These are phyloP conservation scores for Indicator maculatus DNA, from an alignment of 2,113 vertebrate genomes.

Conservation along the genomic window DNA sequence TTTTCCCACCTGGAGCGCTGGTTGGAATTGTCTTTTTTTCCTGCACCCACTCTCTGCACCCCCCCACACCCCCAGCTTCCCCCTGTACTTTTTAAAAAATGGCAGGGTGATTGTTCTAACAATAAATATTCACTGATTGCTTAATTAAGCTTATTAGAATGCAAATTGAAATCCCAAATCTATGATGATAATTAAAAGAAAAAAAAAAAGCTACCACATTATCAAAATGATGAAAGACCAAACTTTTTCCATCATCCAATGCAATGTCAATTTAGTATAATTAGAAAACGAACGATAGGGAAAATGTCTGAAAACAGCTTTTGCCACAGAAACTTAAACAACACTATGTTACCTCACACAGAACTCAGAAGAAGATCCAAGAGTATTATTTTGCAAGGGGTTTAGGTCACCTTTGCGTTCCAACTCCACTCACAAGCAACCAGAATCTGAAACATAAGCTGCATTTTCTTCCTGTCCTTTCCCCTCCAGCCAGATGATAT, in stretches of 20 bases:
- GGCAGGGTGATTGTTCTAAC: not conserved
- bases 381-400: not conserved
- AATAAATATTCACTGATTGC: constrained; percentile 30
- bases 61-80: too few species aligned
- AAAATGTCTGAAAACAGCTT: not conserved
- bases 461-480: not conserved
- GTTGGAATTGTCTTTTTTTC: not conserved
- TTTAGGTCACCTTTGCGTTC: not conserved
- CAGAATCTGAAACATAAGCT: not conserved
- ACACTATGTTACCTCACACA: not conserved
- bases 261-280: constrained; percentile 19
- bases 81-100: not conserved
- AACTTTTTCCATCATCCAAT: constrained; percentile 19
- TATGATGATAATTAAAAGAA: not conserved
- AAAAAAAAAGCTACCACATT: not conserved
- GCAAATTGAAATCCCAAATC: constrained; percentile 28
- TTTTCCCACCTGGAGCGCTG: not conserved
- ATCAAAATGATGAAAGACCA: constrained; percentile 4
- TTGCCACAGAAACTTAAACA: not conserved
- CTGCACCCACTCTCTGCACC: too few species aligned
- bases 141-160: constrained; percentile 54
- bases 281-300: not conserved
- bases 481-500: not conserved
- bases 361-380: too few species aligned
- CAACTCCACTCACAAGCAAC: not conserved